These are phyloP conservation scores for Enteromius fasciolatus DNA, from an alignment of 2,797 vertebrate species.

Conservation along the genomic window DNA sequence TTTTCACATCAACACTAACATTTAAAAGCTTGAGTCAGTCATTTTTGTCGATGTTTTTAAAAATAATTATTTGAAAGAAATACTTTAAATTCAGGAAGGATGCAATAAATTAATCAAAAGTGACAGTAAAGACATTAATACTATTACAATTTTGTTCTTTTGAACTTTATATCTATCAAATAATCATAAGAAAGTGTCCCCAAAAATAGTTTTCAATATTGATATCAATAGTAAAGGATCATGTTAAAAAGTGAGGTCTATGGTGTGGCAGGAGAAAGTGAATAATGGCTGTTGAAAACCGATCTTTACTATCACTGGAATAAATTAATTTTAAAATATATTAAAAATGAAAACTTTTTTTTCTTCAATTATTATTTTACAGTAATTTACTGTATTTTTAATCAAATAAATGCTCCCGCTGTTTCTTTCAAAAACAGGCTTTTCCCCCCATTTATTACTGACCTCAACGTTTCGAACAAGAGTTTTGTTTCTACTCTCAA, in stretches of 20 bases:
- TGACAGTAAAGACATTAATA: neutral
- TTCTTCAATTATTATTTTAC: neutral
- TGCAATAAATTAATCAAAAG: neutral
- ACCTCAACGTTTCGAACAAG: neutral
- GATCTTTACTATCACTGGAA: neutral
- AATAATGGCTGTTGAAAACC: neutral
- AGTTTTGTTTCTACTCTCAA: neutral
- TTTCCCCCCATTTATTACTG: neutral
- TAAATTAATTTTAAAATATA: neutral
- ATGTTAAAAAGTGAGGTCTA: neutral
- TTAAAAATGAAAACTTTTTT: neutral
- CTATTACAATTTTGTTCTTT: neutral
- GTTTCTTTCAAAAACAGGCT: neutral
- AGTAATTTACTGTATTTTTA: neutral
- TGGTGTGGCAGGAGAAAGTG: no score
- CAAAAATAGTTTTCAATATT: neutral
- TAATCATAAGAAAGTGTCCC: neutral
- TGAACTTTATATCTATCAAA: neutral
- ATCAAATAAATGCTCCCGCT: neutral
- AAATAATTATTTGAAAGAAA: neutral
- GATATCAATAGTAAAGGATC: neutral
- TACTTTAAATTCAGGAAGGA: neutral
- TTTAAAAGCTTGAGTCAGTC: neutral
- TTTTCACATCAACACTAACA: neutral
- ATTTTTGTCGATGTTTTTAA: neutral